These are phyloP conservation scores for Hemichromis elongatus DNA, from an alignment of 2,113 vertebrate species.

Conservation along the genomic window DNA sequence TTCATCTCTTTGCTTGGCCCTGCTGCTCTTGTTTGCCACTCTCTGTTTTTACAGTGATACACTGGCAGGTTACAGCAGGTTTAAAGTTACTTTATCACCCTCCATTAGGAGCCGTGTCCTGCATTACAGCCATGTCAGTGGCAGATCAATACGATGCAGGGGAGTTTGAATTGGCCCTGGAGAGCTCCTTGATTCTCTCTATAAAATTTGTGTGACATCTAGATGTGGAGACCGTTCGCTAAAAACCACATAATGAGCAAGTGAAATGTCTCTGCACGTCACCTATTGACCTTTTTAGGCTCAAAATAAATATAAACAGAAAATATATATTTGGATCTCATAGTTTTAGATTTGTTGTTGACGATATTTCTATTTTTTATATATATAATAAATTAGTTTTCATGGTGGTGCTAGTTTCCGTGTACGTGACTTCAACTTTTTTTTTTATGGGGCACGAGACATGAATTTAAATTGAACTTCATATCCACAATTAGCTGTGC, in stretches of 20 bases:
- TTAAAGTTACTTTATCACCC: constrained; percentile 59
- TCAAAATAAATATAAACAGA: not conserved
- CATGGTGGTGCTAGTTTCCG: not conserved
- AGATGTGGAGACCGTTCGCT: constrained; percentile 2
- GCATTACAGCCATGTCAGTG: constrained; percentile 53
- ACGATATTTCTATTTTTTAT: not conserved
- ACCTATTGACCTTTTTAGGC: not conserved
- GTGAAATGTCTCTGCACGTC: not conserved
- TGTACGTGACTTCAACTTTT: not conserved
- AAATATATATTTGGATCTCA: not conserved
- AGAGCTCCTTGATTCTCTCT: constrained; percentile 26
- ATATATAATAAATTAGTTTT: not conserved
- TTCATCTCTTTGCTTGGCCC: not conserved
- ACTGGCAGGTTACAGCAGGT: constrained; percentile 20
- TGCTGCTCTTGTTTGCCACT: not conserved
- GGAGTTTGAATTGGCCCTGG: constrained; percentile 28
- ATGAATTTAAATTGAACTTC: not conserved
- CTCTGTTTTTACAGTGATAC: constrained; percentile 33
- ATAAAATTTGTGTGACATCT: constrained; percentile 42
- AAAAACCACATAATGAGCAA: not conserved
- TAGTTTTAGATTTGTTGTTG: not conserved
- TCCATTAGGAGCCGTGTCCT: constrained; percentile 56
- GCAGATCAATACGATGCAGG: constrained; percentile 55
- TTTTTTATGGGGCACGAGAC: not conserved
- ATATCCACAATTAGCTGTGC: not conserved